Evolutionary conservation across 2,113 vertebrate species (phyloP), one percentile per base, ranked within the genome.

Genomic region (Nematolebias whitei): DNA sequence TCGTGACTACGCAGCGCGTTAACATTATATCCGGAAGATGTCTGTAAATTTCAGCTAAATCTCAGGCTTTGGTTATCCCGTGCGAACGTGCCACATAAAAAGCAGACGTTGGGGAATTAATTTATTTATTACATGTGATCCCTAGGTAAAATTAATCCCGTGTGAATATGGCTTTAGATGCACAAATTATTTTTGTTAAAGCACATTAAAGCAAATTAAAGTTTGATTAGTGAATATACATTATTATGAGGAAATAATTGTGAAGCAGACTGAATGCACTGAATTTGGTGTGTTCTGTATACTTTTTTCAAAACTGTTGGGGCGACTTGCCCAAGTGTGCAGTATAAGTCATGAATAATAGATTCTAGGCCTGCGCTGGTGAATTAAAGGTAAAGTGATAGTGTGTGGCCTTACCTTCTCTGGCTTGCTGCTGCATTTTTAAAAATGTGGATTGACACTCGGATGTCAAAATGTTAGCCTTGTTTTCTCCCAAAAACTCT

Each of bases 381-480:
- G 83, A 87, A 90, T 89, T 89, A 87, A 86, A 86, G 74, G 91
- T 92, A 92, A 93, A 85, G 73, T 38, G 91, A 92, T 92, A 85
- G 71, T 63, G 57, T 73, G 49, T 61, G 60, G 80, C 58, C 12
- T 45, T 26, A 49, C 47, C 66, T 69, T 20, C 35, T 68, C 79
- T 60, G 75, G 71, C 74, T 83, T 55, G 50, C 88, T 86, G 77
- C 81, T 87, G 73, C 82, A 91, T 92, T 88, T 90, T 92, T 91
- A 85, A 91, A 35, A 89, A 78, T 72, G 80, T 55, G 66, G 57
- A 71, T 54, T 44, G 66, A 66, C 80, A 85, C 84, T 86, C 79
- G 54, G 53, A 84, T 87, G 79, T 85, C 88, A 76, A 83, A 79
- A 77, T 78, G 82, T 83, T 85, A 75, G 87, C 72, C 63, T 69